A percentile compares a stretch with the other conserved stretches of the same genome.
Evolutionary conservation across 2,113 vertebrate genomes (phyloP).

Genomic region (Mesembrinibis cayennensis): DNA sequence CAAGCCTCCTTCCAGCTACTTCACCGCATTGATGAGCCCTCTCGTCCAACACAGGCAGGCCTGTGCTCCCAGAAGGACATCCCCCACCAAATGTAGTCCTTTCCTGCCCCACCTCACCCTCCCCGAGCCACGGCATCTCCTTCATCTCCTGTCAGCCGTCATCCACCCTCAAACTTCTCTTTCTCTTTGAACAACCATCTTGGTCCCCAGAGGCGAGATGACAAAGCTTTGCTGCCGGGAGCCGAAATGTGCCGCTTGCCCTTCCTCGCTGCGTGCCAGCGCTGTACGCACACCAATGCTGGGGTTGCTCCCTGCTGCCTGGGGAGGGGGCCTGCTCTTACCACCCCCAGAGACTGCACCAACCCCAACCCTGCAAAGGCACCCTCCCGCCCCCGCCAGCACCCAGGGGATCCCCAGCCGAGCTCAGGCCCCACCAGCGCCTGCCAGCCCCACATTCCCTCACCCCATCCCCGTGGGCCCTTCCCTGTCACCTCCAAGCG

Average conservation of each 20-base stretch:
- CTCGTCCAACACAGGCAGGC: neutral
- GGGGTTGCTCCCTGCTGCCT: neutral
- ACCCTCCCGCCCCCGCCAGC: neutral
- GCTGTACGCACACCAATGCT: fast-evolving
- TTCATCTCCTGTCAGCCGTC: neutral
- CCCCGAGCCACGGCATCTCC: neutral
- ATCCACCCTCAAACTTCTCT: neutral
- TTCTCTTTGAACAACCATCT: neutral
- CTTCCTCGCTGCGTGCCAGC: neutral
- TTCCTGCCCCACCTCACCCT: neutral
- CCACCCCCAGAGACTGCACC: neutral
- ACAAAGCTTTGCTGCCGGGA: neutral
- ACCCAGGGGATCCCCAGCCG: neutral
- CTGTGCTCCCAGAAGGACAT: neutral
- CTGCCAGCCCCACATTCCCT: neutral
- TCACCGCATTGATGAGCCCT: no score
- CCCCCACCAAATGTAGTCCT: fast-evolving
- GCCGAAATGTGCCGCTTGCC: fast-evolving
- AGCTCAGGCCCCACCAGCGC: neutral
- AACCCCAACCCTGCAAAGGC: neutral
- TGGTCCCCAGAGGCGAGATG: neutral
- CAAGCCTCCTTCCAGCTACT: neutral
- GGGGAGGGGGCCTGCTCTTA: neutral
- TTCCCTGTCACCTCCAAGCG: neutral
- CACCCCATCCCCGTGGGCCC: neutral